Evolutionary conservation across 2,113 vertebrate species (phyloP).

Genomic region (Prionailurus bengalensis): DNA sequence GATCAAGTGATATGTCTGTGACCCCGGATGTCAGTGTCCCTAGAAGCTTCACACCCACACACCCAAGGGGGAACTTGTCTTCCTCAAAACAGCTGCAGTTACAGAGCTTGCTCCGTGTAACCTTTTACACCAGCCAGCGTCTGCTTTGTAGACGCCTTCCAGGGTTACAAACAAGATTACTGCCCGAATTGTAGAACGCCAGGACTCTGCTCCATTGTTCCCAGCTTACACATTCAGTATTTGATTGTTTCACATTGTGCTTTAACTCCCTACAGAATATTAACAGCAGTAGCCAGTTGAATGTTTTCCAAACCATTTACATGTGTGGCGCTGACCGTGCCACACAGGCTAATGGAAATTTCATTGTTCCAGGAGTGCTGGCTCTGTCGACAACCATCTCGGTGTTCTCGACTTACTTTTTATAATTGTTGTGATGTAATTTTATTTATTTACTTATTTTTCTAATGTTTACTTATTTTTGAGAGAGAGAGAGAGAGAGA

Average conservation of each 20-base stretch:
- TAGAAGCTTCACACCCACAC: background rate
- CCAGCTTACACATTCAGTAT: background rate
- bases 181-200: background rate
- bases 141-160: conserved; percentile 11
- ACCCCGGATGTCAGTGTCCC: background rate
- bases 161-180: background rate
- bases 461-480: no score
- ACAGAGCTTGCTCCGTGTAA: background rate
- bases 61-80: background rate
- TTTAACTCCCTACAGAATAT: conserved; percentile 50
- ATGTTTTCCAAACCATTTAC: conserved; percentile 63
- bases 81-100: background rate
- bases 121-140: background rate
- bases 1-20: background rate
- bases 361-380: conserved; percentile 22
- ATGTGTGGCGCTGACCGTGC: background rate
- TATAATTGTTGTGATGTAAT: background rate
- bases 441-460: background rate
- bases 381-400: background rate
- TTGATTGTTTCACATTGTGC: conserved; percentile 59
- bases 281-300: conserved; percentile 31
- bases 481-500: no score
- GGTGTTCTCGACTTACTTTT: conserved; percentile 37
- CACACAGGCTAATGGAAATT: conserved; percentile 25
- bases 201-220: background rate